phyloP scores from a whole-genome alignment of 2,888 invertebrate species.

The Caenorhabditis afra region DNA sequence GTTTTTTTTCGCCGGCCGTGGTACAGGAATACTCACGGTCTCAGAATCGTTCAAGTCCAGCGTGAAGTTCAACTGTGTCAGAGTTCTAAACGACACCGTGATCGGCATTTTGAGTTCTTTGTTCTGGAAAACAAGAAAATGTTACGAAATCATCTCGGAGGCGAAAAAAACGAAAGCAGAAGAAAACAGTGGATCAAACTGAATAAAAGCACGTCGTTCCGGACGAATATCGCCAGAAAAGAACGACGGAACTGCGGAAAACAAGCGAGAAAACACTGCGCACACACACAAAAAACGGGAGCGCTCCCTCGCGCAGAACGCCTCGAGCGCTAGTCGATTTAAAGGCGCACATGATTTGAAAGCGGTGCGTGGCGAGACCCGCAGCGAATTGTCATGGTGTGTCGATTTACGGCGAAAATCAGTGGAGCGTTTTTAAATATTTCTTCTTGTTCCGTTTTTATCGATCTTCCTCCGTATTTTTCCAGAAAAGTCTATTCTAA shows the following conservation, averaged over 20 bases:
- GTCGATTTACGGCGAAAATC: constrained; percentile 42
- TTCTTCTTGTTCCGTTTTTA: constrained; percentile 2
- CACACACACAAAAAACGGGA: background rate
- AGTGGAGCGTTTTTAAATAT: constrained; percentile 7
- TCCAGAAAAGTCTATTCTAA: too few species aligned
- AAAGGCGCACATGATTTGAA: constrained; percentile 63
- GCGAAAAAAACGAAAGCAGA: background rate
- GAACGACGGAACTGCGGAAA: constrained; percentile 2
- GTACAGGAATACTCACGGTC: constrained; percentile 65
- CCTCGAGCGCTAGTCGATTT: background rate
- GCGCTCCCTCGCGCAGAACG: background rate
- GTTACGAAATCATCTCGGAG: background rate
- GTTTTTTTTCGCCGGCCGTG: background rate
- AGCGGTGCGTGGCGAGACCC: constrained; percentile 44
- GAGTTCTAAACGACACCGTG: constrained; percentile 76
- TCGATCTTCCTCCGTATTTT: background rate
- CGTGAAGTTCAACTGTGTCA: constrained; percentile 73
- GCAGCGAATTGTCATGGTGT: constrained; percentile 39
- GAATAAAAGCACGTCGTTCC: background rate
- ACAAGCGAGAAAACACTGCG: background rate
- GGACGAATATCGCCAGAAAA: background rate
- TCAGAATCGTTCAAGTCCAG: constrained; percentile 68
- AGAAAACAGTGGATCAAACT: background rate
- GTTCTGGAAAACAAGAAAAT: constrained; percentile 11
- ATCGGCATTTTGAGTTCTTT: constrained; percentile 35